Evolutionary conservation across 2,113 vertebrate genomes (phyloP).

Genomic region (Neodon shergylaensis): DNA sequence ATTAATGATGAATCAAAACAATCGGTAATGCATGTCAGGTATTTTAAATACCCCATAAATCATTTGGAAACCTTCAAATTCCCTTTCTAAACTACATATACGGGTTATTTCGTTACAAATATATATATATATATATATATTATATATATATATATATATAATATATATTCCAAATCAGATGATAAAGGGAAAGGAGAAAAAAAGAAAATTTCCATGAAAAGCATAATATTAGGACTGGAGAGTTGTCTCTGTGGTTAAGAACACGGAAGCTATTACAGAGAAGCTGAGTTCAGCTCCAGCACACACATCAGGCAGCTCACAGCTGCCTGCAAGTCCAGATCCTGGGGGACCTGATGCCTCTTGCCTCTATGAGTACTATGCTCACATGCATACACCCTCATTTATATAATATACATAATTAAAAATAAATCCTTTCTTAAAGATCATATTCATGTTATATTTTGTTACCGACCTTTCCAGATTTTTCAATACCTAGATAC

Average conservation of each 20-base stretch:
- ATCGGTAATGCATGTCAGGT: neutral
- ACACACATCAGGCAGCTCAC: neutral
- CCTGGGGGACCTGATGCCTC: neutral
- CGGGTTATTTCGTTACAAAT: neutral
- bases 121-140: neutral
- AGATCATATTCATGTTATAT: neutral
- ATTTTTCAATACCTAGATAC: constrained; percentile 2
- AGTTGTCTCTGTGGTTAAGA: neutral
- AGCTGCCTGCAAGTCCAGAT: neutral
- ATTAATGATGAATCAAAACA: constrained; percentile 8
- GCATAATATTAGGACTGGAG: neutral
- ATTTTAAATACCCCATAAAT: neutral
- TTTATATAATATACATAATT: neutral
- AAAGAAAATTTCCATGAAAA: neutral
- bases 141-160: neutral
- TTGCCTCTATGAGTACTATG: neutral
- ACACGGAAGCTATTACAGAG: neutral
- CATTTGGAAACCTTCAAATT: neutral
- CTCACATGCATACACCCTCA: neutral
- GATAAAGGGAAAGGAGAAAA: too few species aligned
- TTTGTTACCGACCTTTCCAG: neutral
- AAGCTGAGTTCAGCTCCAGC: neutral
- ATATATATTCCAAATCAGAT: neutral
- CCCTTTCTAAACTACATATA: neutral
- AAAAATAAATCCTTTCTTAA: neutral